These are phyloP conservation scores for Parasteatoda lunata DNA, from an alignment of 2,888 invertebrate genomes.

Conservation along the genomic window DNA sequence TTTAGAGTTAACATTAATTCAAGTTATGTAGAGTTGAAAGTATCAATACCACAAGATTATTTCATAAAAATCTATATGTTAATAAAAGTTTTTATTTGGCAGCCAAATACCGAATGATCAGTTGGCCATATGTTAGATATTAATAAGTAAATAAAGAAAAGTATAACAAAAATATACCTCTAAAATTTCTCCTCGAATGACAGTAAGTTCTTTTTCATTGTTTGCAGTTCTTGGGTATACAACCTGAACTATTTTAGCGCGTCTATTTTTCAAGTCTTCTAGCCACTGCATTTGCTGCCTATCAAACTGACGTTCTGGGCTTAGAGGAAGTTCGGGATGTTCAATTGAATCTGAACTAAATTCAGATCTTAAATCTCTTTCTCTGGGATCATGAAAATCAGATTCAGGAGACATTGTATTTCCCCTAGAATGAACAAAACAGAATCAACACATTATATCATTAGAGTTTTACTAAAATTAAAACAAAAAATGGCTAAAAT, in stretches of 20 bases:
- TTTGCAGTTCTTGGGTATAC: constrained; percentile 97
- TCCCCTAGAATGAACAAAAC: constrained; percentile 31
- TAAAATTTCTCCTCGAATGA: constrained; percentile 89
- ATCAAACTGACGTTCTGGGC: constrained; percentile 66
- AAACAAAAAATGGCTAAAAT: no score
- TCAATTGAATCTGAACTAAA: constrained; percentile 80
- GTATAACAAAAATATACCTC: constrained; percentile 80
- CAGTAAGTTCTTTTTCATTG: constrained; percentile 97
- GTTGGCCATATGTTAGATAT: not conserved
- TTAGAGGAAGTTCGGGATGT: constrained; percentile 68
- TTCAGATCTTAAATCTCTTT: constrained; percentile 63
- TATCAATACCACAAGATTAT: no score
- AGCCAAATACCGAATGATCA: no score
- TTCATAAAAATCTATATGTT: no score
- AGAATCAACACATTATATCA: not conserved
- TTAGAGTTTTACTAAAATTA: not conserved
- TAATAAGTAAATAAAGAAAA: not conserved
- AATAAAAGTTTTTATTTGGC: no score
- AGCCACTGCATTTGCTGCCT: constrained; percentile 79
- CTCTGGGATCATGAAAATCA: constrained; percentile 57
- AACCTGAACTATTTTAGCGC: constrained; percentile 89
- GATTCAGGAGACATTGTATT: constrained; percentile 55
- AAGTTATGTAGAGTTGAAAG: no score
- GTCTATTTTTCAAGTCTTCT: constrained; percentile 82
- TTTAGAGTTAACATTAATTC: no score